Evolutionary conservation across 2,113 vertebrate species (phyloP).

Genomic region (Sminthopsis crassicaudata): DNA sequence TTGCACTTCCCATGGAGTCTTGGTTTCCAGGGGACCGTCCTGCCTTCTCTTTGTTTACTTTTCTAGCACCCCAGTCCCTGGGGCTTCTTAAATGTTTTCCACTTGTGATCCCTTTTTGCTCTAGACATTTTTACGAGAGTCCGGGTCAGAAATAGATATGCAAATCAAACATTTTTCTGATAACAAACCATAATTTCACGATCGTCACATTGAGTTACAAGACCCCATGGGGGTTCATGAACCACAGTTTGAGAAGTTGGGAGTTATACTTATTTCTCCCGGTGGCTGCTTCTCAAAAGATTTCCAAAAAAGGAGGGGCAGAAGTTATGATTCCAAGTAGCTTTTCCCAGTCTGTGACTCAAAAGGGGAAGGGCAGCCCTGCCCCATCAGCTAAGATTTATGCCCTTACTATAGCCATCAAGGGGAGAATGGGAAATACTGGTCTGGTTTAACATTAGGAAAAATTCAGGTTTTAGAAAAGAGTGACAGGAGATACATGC

Average conservation of each 20-base stretch:
- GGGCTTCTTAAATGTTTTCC: too few relatives aligned
- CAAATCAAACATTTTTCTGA: too few relatives aligned
- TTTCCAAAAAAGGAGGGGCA: neutral
- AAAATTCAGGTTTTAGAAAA: slow-evolving; percentile 41
- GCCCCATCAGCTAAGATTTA: neutral
- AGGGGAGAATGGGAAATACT: neutral
- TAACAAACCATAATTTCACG: too few relatives aligned
- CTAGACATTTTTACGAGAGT: too few relatives aligned
- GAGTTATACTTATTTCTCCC: neutral
- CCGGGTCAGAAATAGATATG: too few relatives aligned
- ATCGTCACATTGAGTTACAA: too few relatives aligned
- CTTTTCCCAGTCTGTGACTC: neutral
- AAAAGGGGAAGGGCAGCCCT: neutral
- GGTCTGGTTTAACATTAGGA: slow-evolving; percentile 5
- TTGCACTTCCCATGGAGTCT: neutral
- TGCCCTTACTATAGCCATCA: neutral
- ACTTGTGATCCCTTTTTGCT: too few relatives aligned
- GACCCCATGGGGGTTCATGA: too few relatives aligned
- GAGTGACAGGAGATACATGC: slow-evolving; percentile 29
- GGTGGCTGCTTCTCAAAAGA: neutral
- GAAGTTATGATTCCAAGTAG: neutral
- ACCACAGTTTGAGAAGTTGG: neutral
- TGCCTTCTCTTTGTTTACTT: neutral
- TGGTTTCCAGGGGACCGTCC: neutral
- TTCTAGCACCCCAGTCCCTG: neutral